Conservation (phyloP, 2,797 vertebrate genomes). For the Dallia pectoralis region DNA sequence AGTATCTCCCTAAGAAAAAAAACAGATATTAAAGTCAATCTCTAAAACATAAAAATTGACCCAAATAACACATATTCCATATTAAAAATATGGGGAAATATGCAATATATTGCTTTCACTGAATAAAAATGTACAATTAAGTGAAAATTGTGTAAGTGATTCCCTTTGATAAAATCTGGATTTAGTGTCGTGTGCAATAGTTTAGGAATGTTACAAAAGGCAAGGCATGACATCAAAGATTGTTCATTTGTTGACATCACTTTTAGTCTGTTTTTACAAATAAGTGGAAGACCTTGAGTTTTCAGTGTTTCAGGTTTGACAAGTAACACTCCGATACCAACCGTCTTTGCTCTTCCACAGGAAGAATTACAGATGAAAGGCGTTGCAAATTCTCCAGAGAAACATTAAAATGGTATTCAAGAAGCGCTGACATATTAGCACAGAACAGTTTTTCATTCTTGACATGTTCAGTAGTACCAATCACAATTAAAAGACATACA, state of each 20-base stretch:
- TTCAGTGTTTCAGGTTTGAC: slow-evolving; percentile 2
- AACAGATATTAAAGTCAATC: background rate
- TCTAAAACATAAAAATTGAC: background rate
- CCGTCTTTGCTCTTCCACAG: slow-evolving; percentile 59
- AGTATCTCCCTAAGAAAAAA: background rate
- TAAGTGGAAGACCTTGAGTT: background rate
- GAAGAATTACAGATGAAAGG: slow-evolving; percentile 53
- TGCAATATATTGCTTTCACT: slow-evolving; percentile 14
- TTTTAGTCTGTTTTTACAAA: background rate
- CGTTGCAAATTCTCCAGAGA: slow-evolving; percentile 11
- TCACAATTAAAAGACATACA: slow-evolving; percentile 1
- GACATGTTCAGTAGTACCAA: slow-evolving; percentile 31
- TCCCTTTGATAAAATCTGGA: slow-evolving; percentile 33
- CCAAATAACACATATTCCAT: too few relatives aligned
- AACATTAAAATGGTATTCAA: background rate
- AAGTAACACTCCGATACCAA: slow-evolving; percentile 2
- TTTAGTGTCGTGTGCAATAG: slow-evolving; percentile 26
- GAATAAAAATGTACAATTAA: slow-evolving; percentile 19
- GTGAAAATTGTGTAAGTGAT: slow-evolving; percentile 22
- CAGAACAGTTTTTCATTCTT: slow-evolving; percentile 23
- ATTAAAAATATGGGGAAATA: background rate
- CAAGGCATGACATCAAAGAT: slow-evolving; percentile 15
- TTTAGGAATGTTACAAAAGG: slow-evolving; percentile 28
- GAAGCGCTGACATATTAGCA: slow-evolving; percentile 3
- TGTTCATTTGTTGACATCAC: background rate